Evolutionary conservation across 64 coral and sea anemone species (phyloP).

Genomic region (Actinia tenebrosa): DNA sequence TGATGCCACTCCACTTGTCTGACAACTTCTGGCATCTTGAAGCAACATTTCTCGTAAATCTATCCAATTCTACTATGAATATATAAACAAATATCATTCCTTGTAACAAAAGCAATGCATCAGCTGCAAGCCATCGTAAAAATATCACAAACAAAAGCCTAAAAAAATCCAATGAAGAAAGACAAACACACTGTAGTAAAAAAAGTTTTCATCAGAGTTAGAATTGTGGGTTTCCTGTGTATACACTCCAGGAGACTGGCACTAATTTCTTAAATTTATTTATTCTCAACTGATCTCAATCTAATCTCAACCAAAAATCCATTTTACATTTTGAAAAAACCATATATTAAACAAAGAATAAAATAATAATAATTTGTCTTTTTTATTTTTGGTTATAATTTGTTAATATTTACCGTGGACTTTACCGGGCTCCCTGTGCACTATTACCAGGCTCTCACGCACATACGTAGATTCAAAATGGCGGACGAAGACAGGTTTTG

Average conservation of each 20-base stretch:
- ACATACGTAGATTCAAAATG: background rate
- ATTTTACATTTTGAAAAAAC: background rate
- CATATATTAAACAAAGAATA: background rate
- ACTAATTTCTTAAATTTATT: background rate
- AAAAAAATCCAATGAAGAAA: background rate
- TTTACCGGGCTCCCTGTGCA: background rate
- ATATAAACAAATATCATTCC: background rate
- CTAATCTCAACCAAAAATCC: background rate
- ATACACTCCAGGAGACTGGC: background rate
- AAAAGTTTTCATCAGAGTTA: background rate
- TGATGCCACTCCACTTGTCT: conserved; percentile 78
- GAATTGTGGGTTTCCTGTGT: background rate
- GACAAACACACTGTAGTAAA: background rate
- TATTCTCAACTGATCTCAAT: background rate
- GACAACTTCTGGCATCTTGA: conserved; percentile 65
- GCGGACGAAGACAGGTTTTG: background rate
- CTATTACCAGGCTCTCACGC: background rate
- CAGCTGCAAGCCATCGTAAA: background rate
- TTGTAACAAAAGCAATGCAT: background rate
- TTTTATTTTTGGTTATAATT: background rate
- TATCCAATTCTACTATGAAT: background rate
- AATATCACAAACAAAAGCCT: background rate
- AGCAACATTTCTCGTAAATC: background rate
- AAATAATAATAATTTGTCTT: background rate
- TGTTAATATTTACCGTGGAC: background rate